A percentile compares a stretch with the other conserved stretches of the same genome.
These are phyloP conservation scores for Ommatoiulus sabulosus DNA, from an alignment of 2,888 invertebrate species.

Conservation along the genomic window DNA sequence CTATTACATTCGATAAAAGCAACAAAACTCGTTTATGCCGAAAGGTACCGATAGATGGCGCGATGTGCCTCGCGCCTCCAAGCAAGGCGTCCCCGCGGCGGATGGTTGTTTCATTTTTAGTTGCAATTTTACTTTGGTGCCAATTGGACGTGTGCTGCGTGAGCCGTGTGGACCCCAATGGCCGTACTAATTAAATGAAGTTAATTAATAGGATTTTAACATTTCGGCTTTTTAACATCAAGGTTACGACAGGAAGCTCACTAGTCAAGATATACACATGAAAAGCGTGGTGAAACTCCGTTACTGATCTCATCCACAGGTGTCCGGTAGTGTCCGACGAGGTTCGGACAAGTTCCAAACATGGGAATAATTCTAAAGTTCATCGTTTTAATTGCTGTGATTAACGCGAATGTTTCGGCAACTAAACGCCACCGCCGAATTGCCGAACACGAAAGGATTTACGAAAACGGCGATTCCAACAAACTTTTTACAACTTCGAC, in stretches of 20 bases:
- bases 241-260: neutral
- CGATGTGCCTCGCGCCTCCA: neutral
- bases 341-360: neutral
- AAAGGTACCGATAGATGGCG: neutral
- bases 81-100: neutral
- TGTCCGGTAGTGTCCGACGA: neutral
- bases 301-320: conserved; percentile 18
- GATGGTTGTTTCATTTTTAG: neutral
- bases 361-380: conserved; percentile 5
- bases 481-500: neutral
- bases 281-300: neutral
- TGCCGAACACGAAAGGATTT: conserved; percentile 3
- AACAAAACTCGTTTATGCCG: too few relatives aligned
- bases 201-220: neutral
- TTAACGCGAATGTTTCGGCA: neutral
- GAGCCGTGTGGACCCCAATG: neutral
- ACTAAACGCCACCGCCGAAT: neutral
- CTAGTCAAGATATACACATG: neutral
- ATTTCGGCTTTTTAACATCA: neutral
- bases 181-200: neutral
- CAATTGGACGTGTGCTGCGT: neutral
- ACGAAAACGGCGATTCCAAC: neutral
- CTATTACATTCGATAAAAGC: too few relatives aligned
- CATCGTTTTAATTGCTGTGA: neutral
- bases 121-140: neutral